Conservation (phyloP, 2,797 vertebrate genomes). For the Esox masquinongy region DNA sequence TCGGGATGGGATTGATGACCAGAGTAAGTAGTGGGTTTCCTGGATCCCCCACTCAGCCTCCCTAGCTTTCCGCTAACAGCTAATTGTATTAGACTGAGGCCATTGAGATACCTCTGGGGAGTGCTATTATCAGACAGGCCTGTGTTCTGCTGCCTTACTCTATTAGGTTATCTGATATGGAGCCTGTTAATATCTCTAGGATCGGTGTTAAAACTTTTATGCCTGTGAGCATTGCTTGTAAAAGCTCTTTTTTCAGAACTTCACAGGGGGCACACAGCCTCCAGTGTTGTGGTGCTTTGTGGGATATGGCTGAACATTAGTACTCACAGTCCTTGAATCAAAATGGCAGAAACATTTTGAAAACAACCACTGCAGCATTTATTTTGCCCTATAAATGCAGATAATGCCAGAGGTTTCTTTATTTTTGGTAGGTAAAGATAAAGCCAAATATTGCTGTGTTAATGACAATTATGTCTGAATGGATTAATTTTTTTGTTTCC, state of each 20-base stretch:
- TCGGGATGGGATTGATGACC: constrained; percentile 95
- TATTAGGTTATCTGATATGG: background rate
- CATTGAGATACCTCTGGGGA: background rate
- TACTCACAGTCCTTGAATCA: too few relatives aligned
- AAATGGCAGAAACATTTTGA: too few relatives aligned
- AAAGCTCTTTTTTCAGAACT: too few relatives aligned
- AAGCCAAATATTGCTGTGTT: background rate
- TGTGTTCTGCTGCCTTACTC: background rate
- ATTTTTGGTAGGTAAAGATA: background rate
- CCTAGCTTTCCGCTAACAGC: background rate
- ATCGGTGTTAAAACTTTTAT: background rate
- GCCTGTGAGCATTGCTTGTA: too few relatives aligned
- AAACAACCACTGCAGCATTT: too few relatives aligned
- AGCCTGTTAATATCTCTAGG: background rate
- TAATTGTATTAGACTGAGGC: background rate
- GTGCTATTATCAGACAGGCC: background rate
- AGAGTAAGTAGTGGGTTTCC: constrained; percentile 80
- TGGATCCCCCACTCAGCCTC: background rate
- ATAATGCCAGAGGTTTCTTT: background rate
- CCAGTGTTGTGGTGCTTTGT: too few relatives aligned
- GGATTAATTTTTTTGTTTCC: background rate
- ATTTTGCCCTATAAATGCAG: too few relatives aligned
- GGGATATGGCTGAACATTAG: too few relatives aligned
- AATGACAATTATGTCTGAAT: background rate
- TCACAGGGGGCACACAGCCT: too few relatives aligned